Conservation (phyloP, 1,140 invertebrate species). For the Nasonia vitripennis region DNA sequence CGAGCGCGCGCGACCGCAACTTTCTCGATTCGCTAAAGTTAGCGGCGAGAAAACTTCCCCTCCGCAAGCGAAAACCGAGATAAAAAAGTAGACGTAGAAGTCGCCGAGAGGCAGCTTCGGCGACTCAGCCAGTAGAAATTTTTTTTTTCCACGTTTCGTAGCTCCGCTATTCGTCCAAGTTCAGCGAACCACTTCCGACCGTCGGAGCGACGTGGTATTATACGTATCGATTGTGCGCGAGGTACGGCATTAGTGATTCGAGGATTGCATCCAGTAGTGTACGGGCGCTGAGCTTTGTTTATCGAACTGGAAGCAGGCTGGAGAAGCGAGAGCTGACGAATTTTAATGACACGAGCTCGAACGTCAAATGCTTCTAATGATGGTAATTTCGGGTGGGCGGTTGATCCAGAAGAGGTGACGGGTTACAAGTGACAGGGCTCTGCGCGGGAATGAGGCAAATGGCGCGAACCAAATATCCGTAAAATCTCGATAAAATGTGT, state of each 20-base stretch:
- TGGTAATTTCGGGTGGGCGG: neutral
- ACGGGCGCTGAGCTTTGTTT: neutral
- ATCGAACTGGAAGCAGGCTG: neutral
- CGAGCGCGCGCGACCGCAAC: neutral
- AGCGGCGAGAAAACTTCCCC: neutral
- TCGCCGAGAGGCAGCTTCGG: neutral
- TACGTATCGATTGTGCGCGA: neutral
- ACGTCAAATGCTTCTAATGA: neutral
- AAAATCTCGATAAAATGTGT: too few relatives aligned
- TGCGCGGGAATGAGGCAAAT: neutral
- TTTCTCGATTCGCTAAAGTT: conserved; percentile 8
- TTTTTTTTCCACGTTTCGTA: neutral
- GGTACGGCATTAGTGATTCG: neutral
- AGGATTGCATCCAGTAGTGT: neutral
- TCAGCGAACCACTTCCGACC: too few relatives aligned
- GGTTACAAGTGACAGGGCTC: neutral
- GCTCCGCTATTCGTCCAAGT: too few relatives aligned
- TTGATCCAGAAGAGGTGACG: neutral
- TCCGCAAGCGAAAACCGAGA: neutral
- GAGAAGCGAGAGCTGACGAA: neutral
- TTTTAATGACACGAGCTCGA: neutral
- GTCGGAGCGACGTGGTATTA: too few relatives aligned
- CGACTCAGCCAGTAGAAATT: neutral
- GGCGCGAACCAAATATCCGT: neutral
- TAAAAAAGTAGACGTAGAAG: neutral